These are phyloP conservation scores for Sarcophilus harrisii DNA, from an alignment of 2,797 vertebrate genomes.

Conservation along the genomic window DNA sequence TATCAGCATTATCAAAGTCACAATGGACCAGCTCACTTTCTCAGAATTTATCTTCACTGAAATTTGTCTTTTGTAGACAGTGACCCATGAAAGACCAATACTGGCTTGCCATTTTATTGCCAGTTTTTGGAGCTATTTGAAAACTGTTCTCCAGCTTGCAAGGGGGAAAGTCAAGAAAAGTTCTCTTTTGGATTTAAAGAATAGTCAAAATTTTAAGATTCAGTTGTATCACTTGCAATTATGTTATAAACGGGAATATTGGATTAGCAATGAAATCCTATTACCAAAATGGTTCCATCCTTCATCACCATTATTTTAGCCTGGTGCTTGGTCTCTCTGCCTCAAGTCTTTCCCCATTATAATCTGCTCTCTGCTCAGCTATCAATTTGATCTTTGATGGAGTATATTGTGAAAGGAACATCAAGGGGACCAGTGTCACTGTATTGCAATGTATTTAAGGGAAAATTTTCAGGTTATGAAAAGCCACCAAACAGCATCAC, in stretches of 20 bases:
- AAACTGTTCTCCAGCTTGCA: not conserved
- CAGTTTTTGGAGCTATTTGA: not conserved
- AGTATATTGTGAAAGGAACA: too few species aligned
- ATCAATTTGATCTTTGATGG: not conserved
- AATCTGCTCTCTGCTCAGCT: not conserved
- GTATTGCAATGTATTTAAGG: too few species aligned
- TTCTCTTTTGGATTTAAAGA: not conserved
- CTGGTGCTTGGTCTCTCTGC: not conserved
- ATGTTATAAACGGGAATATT: not conserved
- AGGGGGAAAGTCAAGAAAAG: not conserved
- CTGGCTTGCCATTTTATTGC: not conserved
- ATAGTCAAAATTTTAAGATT: not conserved
- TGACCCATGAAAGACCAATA: not conserved
- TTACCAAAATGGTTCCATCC: not conserved
- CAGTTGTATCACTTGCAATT: not conserved
- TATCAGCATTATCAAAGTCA: not conserved
- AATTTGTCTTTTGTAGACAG: not conserved
- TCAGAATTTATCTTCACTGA: not conserved
- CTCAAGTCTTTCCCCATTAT: not conserved
- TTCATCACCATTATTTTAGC: not conserved
- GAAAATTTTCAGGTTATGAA: too few species aligned
- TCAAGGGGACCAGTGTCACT: too few species aligned
- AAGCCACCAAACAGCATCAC: not conserved
- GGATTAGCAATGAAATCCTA: not conserved
- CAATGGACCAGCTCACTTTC: not conserved